These are phyloP conservation scores for Lasioglossum morio DNA, from an alignment of 2,888 invertebrate genomes.

Conservation along the genomic window DNA sequence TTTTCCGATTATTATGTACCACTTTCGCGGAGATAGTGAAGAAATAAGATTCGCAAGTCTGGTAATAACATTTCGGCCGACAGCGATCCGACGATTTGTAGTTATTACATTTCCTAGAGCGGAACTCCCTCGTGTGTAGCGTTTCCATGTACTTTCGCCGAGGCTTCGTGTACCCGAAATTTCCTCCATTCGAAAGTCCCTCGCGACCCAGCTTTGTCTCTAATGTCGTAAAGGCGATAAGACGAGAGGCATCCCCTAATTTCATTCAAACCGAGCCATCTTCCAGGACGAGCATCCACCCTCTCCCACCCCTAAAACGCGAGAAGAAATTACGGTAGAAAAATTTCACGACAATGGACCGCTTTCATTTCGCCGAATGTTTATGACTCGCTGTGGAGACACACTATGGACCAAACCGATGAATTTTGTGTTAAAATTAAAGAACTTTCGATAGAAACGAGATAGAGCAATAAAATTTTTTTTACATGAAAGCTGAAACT, in stretches of 20 bases:
- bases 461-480: too few species aligned
- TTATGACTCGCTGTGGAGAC: constrained; percentile 44
- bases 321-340: constrained; percentile 20
- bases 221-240: constrained; percentile 28
- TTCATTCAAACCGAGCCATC: constrained; percentile 23
- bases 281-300: background rate
- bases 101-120: background rate
- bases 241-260: constrained; percentile 11
- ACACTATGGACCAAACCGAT: too few species aligned
- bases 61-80: background rate
- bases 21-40: background rate
- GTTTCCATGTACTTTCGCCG: background rate
- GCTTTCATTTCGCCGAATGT: constrained; percentile 54
- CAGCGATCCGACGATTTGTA: background rate
- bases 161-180: constrained; percentile 5
- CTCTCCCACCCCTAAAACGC: background rate
- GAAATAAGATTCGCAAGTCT: background rate
- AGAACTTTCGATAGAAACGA: too few species aligned
- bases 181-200: constrained; percentile 5
- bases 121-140: background rate
- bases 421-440: too few species aligned
- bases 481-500: too few species aligned
- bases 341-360: constrained; percentile 31
- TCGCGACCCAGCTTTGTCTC: constrained; percentile 16
- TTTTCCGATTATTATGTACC: background rate